Evolutionary conservation across 2,797 vertebrate genomes (phyloP).

Genomic region (Gila robusta): DNA sequence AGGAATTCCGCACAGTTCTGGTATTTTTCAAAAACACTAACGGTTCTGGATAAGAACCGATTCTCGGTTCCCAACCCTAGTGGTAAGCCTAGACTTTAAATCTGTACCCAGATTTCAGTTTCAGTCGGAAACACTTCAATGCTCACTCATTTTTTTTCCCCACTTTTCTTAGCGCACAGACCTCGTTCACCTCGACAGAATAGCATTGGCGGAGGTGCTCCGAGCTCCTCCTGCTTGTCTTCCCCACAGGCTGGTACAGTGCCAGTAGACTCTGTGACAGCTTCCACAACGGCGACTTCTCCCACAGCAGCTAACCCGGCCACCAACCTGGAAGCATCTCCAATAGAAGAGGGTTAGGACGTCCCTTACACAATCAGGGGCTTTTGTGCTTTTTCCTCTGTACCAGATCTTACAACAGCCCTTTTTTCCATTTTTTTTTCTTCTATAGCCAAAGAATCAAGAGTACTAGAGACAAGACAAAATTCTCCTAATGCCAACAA

Average conservation of each 20-base stretch:
- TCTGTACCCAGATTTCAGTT: background rate
- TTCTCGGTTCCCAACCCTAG: constrained; percentile 55
- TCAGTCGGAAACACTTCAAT: background rate
- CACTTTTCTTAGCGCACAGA: constrained; percentile 85
- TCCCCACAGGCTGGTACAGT: constrained; percentile 89
- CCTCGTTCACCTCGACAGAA: constrained; percentile 95
- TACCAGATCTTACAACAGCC: background rate
- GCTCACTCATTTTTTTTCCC: background rate
- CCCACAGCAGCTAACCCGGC: constrained; percentile 91
- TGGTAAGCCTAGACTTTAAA: constrained; percentile 78
- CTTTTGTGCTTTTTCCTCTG: background rate
- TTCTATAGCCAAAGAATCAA: constrained; percentile 91
- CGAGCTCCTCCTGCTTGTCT: constrained; percentile 85
- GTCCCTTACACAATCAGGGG: background rate
- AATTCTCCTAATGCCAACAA: constrained; percentile 91
- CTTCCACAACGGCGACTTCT: constrained; percentile 86
- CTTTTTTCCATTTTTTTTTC: constrained; percentile 10
- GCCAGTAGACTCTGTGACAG: constrained; percentile 84
- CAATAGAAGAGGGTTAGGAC: constrained; percentile 87
- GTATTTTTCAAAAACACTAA: no score
- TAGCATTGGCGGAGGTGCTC: constrained; percentile 81
- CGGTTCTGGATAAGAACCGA: no score
- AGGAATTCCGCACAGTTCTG: no score
- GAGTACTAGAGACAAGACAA: constrained; percentile 93
- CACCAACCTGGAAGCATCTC: constrained; percentile 87